These are phyloP conservation scores for Oryctes rhinoceros DNA, from an alignment of 1,140 invertebrate species.

Conservation along the genomic window DNA sequence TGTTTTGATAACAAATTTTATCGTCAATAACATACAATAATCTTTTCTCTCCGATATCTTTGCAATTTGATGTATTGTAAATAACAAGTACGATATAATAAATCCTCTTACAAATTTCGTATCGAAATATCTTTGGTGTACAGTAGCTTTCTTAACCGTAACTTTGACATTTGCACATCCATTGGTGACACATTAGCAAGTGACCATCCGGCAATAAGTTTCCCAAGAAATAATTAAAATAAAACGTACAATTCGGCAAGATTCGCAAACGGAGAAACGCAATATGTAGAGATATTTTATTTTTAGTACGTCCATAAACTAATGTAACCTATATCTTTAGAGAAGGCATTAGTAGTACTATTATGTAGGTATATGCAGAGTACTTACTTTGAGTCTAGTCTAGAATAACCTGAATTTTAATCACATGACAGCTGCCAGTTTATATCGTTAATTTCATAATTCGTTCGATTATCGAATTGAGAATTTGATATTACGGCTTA, in stretches of 20 bases:
- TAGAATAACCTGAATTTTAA: slow-evolving; percentile 31
- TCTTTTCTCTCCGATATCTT: no score
- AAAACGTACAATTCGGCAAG: neutral
- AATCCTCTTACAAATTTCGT: no score
- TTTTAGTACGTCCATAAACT: slow-evolving; percentile 20
- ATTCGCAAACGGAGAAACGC: neutral
- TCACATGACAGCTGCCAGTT: slow-evolving; percentile 28
- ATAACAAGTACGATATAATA: no score
- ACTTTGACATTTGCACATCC: neutral
- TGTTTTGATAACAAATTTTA: no score
- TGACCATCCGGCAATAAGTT: no score
- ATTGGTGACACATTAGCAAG: neutral
- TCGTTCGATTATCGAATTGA: neutral
- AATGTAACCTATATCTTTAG: neutral
- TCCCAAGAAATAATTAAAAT: no score
- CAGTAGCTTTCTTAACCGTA: neutral
- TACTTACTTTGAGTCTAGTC: slow-evolving; percentile 8
- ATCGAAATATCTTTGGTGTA: neutral
- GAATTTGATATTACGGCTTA: slow-evolving; percentile 9
- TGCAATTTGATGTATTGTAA: no score
- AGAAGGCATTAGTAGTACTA: neutral
- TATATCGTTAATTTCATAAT: neutral
- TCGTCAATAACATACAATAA: no score
- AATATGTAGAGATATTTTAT: slow-evolving; percentile 19
- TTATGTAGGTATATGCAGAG: neutral